Base-by-base conservation (phyloP, 2,888 invertebrate genomes). In the Campoletis raptor region DNA sequence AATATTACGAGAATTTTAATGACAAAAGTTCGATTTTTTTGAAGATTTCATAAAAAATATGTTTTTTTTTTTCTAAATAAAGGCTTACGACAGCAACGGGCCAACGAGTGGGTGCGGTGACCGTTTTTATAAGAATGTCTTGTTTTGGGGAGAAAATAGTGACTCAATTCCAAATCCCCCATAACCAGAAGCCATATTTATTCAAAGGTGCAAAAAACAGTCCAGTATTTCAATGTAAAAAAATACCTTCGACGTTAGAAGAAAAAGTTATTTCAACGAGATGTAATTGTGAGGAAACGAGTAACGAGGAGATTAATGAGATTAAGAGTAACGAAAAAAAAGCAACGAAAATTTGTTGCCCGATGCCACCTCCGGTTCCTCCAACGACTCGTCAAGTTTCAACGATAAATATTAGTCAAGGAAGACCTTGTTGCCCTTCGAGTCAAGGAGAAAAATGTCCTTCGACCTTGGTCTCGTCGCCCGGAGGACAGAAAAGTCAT, bases 131-230 rank as follows among this genome's bases (percentile, higher is more conserved):
- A 67, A 94, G 97, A 12, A 95, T 96, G 92, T 96, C 96, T 9
- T 96, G 96, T 90, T 96, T 96, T 89, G 97, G 97, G 2, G 96
- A 96, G 90, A 94, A 94, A 89, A 96, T 97, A 40, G 95, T 96
- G 15, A 97, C 97, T 0, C 96, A 96, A 90, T 97, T 97, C 91
- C 96, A 96, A 90, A 95, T 95, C 8, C 93, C 94, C 0, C 90
- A 90, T 74, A 91, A 93, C 67, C 88, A 88, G 45, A 92, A 92
- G 77, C 91, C 92, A 0, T 94, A 92, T 77, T 87, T 94, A 1
- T 94, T 94, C 85, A 94, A 94, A 81, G 91, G 91, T n/a, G 72
- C 76, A 4, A 88, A 90, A 0, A 88, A 92, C 18, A 91, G 92
- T 77, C 92, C 93, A 0, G 89, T 93, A 0, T 92, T 93, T 61